Evolutionary conservation across 2,113 vertebrate species (phyloP), one percentile per base, ranked within the genome.

Genomic region (Callospermophilus lateralis): DNA sequence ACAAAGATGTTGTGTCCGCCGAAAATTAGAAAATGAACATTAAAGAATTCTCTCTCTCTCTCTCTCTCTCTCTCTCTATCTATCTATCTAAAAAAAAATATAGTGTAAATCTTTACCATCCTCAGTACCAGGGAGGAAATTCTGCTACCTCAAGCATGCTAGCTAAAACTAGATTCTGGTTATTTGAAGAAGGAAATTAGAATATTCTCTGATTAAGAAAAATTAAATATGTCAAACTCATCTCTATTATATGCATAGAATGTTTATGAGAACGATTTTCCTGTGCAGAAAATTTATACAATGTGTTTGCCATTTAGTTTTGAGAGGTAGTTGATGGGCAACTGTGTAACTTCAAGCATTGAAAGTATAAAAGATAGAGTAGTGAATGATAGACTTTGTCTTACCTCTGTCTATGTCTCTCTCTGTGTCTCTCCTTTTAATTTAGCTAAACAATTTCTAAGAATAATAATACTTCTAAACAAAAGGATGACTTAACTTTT

Each of bases 371-470:
- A 65, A 30, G 2, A 45, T 3, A 45, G 6, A 65, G 26, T 19
- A 12, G 55, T 3, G 39, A 80, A 70, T 37, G 37, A 15, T 39
- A 24, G 2, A 48, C 53, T 22, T 3, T 30, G 4, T 45, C 30
- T 11, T 77, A 4, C n/a, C n/a, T n/a, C n/a, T n/a, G n/a, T n/a
- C n/a, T n/a, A n/a, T n/a, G n/a, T 51, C 34, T 16, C 2, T 79
- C 2, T 39, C 4, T n/a, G 8, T 39, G 1, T 0, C 0, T 30
- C 0, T 58, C 2, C 12, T 58, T 73, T 42, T 61, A 24, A 6
- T 61, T 4, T 12, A 51, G 11, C 48, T 51, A 70, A 63, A 24
- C 30, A 78, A 19, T 61, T n/a, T 89, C 6, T 76, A 77, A 42
- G 4, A 53, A 63, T 42, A 72, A 42, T 77, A 65, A 34, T 10